These are phyloP conservation scores for Chrysocyon brachyurus DNA, from an alignment of 2,797 vertebrate species.

Conservation along the genomic window DNA sequence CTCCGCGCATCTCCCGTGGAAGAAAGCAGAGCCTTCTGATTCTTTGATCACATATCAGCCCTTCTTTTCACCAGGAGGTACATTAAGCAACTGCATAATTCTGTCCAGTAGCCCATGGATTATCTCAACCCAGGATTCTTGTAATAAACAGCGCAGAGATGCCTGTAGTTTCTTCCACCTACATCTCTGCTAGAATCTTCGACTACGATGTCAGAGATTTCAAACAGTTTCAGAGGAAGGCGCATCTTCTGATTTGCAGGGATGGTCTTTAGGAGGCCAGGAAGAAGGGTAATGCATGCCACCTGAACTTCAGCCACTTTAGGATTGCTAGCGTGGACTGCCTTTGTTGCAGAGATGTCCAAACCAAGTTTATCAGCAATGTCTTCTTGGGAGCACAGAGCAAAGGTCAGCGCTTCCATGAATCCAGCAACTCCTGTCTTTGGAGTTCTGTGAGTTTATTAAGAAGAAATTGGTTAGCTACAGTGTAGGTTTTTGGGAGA, in stretches of 20 bases:
- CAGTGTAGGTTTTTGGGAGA: slow-evolving; percentile 95
- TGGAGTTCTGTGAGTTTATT: slow-evolving; percentile 97
- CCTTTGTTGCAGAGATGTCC: slow-evolving; percentile 92
- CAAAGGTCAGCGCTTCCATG: slow-evolving; percentile 97
- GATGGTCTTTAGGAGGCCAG: slow-evolving; percentile 96
- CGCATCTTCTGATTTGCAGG: slow-evolving; percentile 98
- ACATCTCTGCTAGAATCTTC: slow-evolving; percentile 96
- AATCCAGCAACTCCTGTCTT: slow-evolving; percentile 96
- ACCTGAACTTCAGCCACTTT: slow-evolving; percentile 99
- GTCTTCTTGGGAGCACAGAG: slow-evolving; percentile 97
- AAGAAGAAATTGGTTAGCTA: slow-evolving; percentile 97
- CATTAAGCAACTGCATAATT: slow-evolving; percentile 96
- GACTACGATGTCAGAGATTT: slow-evolving; percentile 97
- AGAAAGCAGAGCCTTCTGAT: slow-evolving; percentile 88
- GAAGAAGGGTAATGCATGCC: slow-evolving; percentile 96
- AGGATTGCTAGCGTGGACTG: slow-evolving; percentile 96
- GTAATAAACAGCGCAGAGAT: slow-evolving; percentile 96
- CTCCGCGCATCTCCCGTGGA: too few relatives aligned
- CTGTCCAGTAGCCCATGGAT: slow-evolving; percentile 98
- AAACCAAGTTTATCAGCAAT: slow-evolving; percentile 95
- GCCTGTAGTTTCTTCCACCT: slow-evolving; percentile 95
- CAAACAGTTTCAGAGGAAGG: slow-evolving; percentile 97
- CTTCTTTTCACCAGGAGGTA: slow-evolving; percentile 89
- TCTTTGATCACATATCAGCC: slow-evolving; percentile 96
- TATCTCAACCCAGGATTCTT: slow-evolving; percentile 97